These are phyloP conservation scores for Callipepla squamata DNA, from an alignment of 2,113 vertebrate species.

Conservation along the genomic window DNA sequence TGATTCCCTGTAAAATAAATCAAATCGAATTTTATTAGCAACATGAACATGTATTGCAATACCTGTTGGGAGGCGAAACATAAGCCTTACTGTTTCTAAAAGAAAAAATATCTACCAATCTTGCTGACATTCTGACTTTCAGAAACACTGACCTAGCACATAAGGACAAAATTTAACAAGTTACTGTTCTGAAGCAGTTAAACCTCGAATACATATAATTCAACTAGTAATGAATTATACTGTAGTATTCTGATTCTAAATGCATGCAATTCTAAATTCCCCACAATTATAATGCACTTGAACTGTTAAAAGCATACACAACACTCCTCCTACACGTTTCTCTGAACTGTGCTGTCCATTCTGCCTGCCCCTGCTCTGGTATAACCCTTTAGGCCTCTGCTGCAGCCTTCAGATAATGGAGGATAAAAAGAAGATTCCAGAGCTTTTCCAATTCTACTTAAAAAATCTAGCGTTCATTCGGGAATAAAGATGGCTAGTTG, in stretches of 20 bases:
- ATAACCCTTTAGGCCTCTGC: neutral
- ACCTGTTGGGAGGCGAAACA: neutral
- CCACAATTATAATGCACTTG: neutral
- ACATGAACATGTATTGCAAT: accelerated
- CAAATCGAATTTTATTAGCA: neutral
- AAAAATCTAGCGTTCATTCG: neutral
- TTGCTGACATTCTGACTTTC: neutral
- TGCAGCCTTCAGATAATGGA: neutral
- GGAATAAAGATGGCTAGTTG: neutral
- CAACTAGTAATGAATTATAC: neutral
- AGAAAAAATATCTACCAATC: neutral
- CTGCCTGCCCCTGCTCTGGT: accelerated
- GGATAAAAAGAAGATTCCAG: neutral
- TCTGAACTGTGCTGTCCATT: neutral
- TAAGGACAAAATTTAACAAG: neutral
- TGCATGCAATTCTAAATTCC: neutral
- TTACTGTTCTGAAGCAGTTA: neutral
- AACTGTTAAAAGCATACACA: neutral
- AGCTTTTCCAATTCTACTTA: neutral
- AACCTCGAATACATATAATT: neutral
- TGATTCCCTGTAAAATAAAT: conserved; percentile 84
- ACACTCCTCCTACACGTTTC: neutral
- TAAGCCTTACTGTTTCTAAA: neutral
- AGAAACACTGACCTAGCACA: neutral
- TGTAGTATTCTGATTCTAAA: neutral